Conservation (phyloP, 2,113 vertebrate genomes). For the Eretmochelys imbricata region DNA sequence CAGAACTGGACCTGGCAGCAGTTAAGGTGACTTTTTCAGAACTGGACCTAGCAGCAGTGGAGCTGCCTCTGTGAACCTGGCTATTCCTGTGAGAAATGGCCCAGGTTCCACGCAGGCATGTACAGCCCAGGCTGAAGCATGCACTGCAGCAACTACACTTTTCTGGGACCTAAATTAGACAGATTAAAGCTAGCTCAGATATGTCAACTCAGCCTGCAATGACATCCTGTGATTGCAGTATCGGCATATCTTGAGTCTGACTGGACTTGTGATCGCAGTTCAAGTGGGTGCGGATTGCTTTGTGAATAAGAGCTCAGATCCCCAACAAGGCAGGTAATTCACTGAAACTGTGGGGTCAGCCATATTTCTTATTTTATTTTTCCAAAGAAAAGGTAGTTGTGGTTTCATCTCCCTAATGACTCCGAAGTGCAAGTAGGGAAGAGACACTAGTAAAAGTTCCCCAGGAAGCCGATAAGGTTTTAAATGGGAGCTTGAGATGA, state of each 20-base stretch:
- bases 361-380: background rate
- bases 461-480: background rate
- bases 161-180: too few species aligned
- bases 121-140: too few species aligned
- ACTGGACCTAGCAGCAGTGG: too few species aligned
- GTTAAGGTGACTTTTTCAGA: background rate
- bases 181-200: too few species aligned
- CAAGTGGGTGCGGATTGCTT: background rate
- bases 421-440: background rate
- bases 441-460: background rate
- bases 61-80: background rate
- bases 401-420: background rate
- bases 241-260: too few species aligned
- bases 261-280: too few species aligned
- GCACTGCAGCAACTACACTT: too few species aligned
- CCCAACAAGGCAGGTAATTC: background rate
- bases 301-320: background rate
- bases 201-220: too few species aligned
- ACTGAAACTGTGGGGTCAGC: background rate
- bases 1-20: background rate
- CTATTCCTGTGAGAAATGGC: too few species aligned
- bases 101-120: too few species aligned
- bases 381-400: background rate
- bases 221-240: too few species aligned
- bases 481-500: background rate